These are phyloP conservation scores for Cryptus armator DNA, from an alignment of 2,888 invertebrate genomes.

Conservation along the genomic window DNA sequence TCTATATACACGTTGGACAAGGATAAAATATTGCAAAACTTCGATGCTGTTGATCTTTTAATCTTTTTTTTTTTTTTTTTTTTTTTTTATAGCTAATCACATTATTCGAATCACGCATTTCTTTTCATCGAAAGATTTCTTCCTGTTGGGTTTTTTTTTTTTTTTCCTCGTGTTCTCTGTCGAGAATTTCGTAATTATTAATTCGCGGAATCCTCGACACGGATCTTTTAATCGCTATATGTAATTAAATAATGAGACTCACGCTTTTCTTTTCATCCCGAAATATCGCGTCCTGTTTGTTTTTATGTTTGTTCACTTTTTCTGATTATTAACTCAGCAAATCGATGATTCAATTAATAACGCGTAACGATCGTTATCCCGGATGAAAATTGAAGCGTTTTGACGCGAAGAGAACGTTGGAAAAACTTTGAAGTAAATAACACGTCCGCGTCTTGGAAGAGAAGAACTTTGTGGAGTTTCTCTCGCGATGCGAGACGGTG, in stretches of 20 bases:
- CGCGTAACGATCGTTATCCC: neutral
- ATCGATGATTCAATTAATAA: neutral
- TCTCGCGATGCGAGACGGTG: slow-evolving; percentile 57
- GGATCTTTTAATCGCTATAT: neutral
- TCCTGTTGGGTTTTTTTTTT: too few species aligned
- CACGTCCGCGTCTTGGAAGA: neutral
- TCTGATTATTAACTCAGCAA: neutral
- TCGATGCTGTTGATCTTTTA: neutral
- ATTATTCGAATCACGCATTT: too few species aligned
- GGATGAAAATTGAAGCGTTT: neutral
- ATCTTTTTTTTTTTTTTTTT: neutral
- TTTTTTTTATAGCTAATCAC: too few species aligned
- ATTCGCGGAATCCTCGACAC: neutral
- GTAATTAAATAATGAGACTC: slow-evolving; percentile 40
- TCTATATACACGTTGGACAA: neutral
- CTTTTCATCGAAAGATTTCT: too few species aligned
- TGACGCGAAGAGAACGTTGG: neutral
- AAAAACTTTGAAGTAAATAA: slow-evolving; percentile 16
- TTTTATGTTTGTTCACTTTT: neutral
- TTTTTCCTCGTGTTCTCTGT: too few species aligned
- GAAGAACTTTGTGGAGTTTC: slow-evolving; percentile 51
- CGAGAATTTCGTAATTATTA: too few species aligned
- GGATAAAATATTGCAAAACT: slow-evolving; percentile 19
- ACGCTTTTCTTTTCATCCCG: slow-evolving; percentile 68
- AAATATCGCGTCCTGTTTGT: neutral